Evolutionary conservation across 2,113 vertebrate genomes (phyloP).

Genomic region (Pomatostomus ruficeps): DNA sequence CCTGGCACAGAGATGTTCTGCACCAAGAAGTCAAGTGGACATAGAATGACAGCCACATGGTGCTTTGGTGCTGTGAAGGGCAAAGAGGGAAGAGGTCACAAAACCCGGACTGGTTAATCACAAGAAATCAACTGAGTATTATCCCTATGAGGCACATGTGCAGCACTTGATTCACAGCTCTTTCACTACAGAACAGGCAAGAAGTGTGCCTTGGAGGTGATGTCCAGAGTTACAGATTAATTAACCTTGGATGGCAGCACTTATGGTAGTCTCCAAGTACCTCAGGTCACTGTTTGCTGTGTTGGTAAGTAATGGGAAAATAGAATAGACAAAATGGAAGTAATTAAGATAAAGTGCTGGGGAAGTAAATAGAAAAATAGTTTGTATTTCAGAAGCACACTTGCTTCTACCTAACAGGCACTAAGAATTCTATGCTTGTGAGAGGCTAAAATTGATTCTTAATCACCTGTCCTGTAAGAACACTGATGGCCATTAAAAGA

Average conservation of each 20-base stretch:
- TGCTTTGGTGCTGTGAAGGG: background rate
- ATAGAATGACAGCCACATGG: rapidly evolving
- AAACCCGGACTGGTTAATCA: background rate
- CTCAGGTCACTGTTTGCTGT: background rate
- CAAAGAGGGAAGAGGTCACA: background rate
- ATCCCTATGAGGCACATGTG: rapidly evolving
- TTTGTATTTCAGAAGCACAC: background rate
- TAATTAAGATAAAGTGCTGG: background rate
- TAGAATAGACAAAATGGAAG: background rate
- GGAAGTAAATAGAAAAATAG: background rate
- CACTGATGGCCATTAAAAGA: background rate
- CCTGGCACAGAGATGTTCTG: background rate
- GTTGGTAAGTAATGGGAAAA: background rate
- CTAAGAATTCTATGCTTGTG: background rate
- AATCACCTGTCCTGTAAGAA: background rate
- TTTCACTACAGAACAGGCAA: background rate
- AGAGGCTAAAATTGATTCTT: background rate
- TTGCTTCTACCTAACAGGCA: background rate
- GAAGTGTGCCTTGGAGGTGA: background rate
- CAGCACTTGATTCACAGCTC: background rate
- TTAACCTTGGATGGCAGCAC: background rate
- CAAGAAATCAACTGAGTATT: background rate
- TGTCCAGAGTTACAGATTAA: background rate
- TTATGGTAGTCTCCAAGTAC: background rate
- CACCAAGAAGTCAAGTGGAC: background rate